Evolutionary conservation across 2,113 vertebrate genomes (phyloP), one percentile per base, ranked within the genome.

Genomic region (Murina feae): DNA sequence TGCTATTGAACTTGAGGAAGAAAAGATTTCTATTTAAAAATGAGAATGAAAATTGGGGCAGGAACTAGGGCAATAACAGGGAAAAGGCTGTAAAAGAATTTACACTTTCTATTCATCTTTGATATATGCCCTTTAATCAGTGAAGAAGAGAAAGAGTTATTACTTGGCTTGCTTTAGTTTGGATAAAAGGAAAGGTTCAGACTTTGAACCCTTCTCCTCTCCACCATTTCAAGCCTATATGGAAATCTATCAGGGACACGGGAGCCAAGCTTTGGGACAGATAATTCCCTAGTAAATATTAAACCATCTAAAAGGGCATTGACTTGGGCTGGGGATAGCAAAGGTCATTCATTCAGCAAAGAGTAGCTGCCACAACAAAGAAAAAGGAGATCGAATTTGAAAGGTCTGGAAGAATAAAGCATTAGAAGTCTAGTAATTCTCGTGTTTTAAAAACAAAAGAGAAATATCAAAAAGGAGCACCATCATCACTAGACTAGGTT

Each of bases 201-300:
- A 76, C 76, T 91, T 89, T 16, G 58, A 93, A 72, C 53, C 4
- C 47, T 86, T 47, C 42, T 76, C 14, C 25, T 84, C 42, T 53
- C 18, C 28, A 49, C 21, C 44, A 10, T 71, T 87, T 93, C 60
- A 66, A 95, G 49, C 55, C 35, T 60, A 28, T 14, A 42, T 37
- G 58, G 84, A 86, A 82, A 91, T 80, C 85, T 75, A 76, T 68
- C 47, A 74, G 44, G 51, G 47, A 86, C 86, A 78, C 49, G 35
- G 12, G 5, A 79, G 23, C 63, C 39, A 95, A 68, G 49, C 3
- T 47, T 78, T 23, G 51, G 44, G 16, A 86, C 37, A 84, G 87
- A 9, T 81, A 72, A 91, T 32, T 65, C 16, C 9, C 17, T 63
- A 47, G n/a, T 42, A 95, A 94, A 90, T 95, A 85, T n/a, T 91